Conservation (phyloP, 2,797 vertebrate genomes). For the Necrosyrtes monachus region DNA sequence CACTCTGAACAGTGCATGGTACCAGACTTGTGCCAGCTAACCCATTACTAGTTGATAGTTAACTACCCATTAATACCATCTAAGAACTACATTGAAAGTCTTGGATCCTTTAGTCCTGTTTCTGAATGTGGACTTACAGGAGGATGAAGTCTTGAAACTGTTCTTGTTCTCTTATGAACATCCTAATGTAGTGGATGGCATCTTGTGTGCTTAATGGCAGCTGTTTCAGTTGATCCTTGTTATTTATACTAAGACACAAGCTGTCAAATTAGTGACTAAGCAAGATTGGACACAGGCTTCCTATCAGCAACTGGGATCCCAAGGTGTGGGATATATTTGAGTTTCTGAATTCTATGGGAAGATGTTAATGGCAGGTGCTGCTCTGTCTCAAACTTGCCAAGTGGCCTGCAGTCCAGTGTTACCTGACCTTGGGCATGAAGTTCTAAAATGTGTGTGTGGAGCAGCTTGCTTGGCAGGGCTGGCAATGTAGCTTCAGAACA, state of each 20-base stretch:
- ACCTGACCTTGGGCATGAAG: not conserved
- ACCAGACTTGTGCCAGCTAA: not conserved
- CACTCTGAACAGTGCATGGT: not conserved
- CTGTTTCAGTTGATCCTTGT: not conserved
- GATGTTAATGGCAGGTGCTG: not conserved
- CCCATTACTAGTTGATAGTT: not conserved
- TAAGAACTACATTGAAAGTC: not conserved
- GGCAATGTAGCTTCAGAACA: not conserved
- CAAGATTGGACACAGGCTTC: not conserved
- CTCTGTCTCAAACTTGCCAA: not conserved
- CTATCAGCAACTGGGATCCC: not conserved
- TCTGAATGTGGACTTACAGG: not conserved
- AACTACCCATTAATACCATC: not conserved
- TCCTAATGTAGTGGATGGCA: not conserved
- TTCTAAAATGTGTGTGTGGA: not conserved
- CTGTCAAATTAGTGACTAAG: not conserved
- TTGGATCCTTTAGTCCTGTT: not conserved
- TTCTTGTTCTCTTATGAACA: not conserved
- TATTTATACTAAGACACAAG: not conserved
- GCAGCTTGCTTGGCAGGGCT: not conserved
- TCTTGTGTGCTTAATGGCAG: not conserved
- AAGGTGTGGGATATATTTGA: not conserved
- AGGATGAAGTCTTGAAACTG: not conserved
- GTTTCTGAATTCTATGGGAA: not conserved
- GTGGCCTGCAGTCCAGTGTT: not conserved